Evolutionary conservation across 2,888 invertebrate genomes (phyloP).

Genomic region (Chorisops tibialis): DNA sequence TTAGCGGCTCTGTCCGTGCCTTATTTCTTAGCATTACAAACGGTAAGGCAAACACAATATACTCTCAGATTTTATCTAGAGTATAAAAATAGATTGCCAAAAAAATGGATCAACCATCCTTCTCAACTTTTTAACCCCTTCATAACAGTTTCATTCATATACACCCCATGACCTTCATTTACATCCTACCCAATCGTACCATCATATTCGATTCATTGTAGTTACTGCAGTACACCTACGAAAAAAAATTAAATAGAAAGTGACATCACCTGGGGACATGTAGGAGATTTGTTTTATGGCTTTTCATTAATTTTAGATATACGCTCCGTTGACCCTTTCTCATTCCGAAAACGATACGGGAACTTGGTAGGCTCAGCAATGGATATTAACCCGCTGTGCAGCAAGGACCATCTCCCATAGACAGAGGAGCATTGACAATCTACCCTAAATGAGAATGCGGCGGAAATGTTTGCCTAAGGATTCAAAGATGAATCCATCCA

Average conservation of each 20-base stretch:
- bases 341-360: no score
- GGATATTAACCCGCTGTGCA: neutral
- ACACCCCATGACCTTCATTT: no score
- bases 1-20: no score
- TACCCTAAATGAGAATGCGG: neutral
- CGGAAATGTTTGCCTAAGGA: neutral
- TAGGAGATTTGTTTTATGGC: constrained; percentile 10
- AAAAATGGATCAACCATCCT: no score
- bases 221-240: neutral
- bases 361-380: neutral
- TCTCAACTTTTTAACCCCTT: no score
- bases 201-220: no score
- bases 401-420: neutral
- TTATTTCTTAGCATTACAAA: no score
- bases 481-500: neutral
- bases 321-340: constrained; percentile 6
- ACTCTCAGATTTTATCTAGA: no score
- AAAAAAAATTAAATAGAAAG: neutral
- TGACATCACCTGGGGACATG: constrained; percentile 8
- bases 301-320: constrained; percentile 15
- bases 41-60: no score
- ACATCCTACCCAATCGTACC: no score
- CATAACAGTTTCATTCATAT: no score
- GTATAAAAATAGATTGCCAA: no score
- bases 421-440: neutral